Conservation (phyloP, 2,797 vertebrate species). For the Mastacembelus armatus region DNA sequence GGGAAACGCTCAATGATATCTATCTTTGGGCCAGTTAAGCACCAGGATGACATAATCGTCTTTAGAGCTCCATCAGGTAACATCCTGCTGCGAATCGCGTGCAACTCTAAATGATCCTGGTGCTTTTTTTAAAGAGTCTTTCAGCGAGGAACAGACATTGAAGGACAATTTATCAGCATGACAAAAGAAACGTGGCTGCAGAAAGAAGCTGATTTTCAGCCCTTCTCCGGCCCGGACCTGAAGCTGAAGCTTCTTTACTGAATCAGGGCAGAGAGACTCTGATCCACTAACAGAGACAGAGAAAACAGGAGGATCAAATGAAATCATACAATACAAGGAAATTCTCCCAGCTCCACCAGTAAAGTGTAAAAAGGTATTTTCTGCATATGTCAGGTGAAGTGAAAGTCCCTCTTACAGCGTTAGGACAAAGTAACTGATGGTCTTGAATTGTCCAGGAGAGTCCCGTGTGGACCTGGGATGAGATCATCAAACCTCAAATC, state of each 20-base stretch:
- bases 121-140: constrained; percentile 5
- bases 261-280: neutral
- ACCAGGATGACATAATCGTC: constrained; percentile 62
- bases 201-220: constrained; percentile 45
- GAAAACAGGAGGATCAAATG: neutral
- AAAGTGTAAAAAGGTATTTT: too few relatives aligned
- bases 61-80: constrained; percentile 52
- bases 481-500: too few relatives aligned
- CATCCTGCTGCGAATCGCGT: constrained; percentile 30
- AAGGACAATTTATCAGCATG: neutral
- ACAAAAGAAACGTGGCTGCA: neutral
- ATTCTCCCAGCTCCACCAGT: too few relatives aligned
- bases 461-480: too few relatives aligned
- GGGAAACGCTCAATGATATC: constrained; percentile 41
- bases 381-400: too few relatives aligned
- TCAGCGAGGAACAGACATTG: neutral
- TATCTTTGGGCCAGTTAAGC: constrained; percentile 56
- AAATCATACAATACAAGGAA: too few relatives aligned
- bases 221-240: constrained; percentile 46
- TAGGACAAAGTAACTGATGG: too few relatives aligned
- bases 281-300: neutral
- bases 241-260: constrained; percentile 64
- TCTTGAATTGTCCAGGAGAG: too few relatives aligned
- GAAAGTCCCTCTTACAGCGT: too few relatives aligned
- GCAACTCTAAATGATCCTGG: neutral